These are phyloP conservation scores for Coracias cyanogaster DNA, from an alignment of 2,797 vertebrate genomes.

Conservation along the genomic window DNA sequence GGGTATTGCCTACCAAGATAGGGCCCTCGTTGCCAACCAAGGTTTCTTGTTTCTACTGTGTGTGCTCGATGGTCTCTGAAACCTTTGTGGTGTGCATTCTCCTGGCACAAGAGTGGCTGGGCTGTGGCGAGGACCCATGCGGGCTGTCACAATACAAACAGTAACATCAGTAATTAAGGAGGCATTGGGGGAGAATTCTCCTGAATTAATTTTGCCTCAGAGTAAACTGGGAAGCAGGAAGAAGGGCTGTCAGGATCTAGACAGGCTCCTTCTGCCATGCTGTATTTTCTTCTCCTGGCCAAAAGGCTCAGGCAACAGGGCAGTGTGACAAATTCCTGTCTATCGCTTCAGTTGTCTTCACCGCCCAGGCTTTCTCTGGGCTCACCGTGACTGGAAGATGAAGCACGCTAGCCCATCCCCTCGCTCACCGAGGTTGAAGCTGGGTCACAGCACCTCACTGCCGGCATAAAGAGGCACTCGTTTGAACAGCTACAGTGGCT, in stretches of 20 bases:
- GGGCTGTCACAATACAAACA: conserved; percentile 7
- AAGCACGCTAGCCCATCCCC: not conserved
- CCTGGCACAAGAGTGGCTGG: not conserved
- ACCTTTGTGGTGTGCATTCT: not conserved
- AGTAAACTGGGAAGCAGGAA: not conserved
- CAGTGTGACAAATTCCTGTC: not conserved
- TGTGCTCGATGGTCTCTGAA: not conserved
- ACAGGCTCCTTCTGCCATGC: not conserved
- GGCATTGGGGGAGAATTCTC: not conserved
- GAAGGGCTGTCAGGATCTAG: not conserved
- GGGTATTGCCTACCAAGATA: not conserved
- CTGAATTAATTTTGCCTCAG: not conserved
- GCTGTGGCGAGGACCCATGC: not conserved
- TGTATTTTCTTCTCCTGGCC: not conserved
- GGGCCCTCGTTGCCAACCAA: accelerated
- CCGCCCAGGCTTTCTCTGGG: not conserved
- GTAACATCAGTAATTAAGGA: conserved; percentile 9
- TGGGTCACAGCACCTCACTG: not conserved
- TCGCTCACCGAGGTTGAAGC: not conserved
- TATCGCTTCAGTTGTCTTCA: not conserved
- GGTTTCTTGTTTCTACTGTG: conserved; percentile 6
- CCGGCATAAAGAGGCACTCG: accelerated
- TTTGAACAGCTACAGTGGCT: conserved; percentile 17
- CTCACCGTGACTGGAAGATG: not conserved
- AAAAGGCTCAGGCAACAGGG: not conserved